Conservation (phyloP, 2,797 vertebrate genomes). For the Acipenser ruthenus region DNA sequence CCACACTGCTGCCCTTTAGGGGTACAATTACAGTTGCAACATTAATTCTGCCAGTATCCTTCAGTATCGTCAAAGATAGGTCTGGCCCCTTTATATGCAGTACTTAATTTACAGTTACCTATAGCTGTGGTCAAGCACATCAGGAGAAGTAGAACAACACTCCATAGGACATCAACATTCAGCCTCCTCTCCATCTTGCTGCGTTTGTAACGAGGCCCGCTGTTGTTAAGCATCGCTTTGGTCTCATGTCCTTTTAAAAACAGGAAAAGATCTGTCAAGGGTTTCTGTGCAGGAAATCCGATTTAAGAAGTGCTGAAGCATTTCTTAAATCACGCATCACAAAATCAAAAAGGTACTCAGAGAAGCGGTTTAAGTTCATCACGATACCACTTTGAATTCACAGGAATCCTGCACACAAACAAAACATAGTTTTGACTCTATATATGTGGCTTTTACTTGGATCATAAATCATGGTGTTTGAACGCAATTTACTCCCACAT, state of each 20-base stretch:
- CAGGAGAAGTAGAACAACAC: constrained; percentile 73
- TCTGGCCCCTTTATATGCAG: not conserved
- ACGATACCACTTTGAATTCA: not conserved
- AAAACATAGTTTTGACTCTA: too few relatives aligned
- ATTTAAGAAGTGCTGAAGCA: not conserved
- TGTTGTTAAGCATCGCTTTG: constrained; percentile 95
- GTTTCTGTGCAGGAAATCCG: not conserved
- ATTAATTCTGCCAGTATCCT: too few relatives aligned
- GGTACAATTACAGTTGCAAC: too few relatives aligned
- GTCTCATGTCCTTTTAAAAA: constrained; percentile 81
- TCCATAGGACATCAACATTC: constrained; percentile 83
- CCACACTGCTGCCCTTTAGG: too few relatives aligned
- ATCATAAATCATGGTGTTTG: too few relatives aligned
- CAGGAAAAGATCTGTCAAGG: not conserved
- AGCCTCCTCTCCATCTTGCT: constrained; percentile 80
- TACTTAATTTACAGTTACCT: constrained; percentile 46
- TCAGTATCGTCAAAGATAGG: too few relatives aligned
- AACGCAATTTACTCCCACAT: too few relatives aligned
- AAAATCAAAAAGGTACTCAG: not conserved
- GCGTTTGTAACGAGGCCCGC: constrained; percentile 77
- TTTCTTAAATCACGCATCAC: not conserved
- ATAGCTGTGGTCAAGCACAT: constrained; percentile 80
- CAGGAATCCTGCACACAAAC: not conserved
- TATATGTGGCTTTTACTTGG: too few relatives aligned
- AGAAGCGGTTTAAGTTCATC: not conserved